Conservation (phyloP, 2,113 vertebrate species). For the Spermophilus dauricus region DNA sequence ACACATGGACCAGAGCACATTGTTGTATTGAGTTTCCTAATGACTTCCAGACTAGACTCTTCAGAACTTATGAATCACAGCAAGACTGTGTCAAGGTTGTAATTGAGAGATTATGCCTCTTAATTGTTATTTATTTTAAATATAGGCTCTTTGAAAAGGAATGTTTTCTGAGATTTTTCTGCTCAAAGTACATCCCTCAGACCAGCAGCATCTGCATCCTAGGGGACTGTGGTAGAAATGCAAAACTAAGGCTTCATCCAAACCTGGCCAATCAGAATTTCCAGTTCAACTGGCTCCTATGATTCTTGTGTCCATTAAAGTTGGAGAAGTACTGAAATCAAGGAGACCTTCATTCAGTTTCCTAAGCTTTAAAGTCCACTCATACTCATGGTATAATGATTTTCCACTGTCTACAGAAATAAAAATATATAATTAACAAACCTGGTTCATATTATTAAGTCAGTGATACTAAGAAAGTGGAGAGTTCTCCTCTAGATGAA, state of each 20-base stretch:
- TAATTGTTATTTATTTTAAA: constrained; percentile 72
- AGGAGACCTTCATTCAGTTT: background rate
- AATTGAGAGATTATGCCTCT: constrained; percentile 50
- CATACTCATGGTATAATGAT: background rate
- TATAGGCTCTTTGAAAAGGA: constrained; percentile 27
- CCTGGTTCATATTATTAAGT: background rate
- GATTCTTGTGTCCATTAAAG: background rate
- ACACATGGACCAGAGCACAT: background rate
- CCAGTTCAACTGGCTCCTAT: background rate
- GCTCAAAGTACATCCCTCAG: background rate
- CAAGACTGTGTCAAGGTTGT: background rate
- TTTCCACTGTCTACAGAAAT: background rate
- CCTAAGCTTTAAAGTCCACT: background rate
- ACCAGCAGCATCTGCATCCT: background rate
- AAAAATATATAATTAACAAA: background rate
- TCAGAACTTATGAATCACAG: constrained; percentile 36
- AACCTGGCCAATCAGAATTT: background rate
- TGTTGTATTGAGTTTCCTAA: constrained; percentile 1
- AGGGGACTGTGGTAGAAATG: background rate
- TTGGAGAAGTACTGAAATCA: background rate
- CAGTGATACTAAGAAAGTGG: background rate
- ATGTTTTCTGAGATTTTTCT: constrained; percentile 56
- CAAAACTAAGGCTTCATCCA: background rate
- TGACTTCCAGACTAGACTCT: constrained; percentile 61
- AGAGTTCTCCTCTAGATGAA: background rate